Evolutionary conservation across 2,113 vertebrate genomes (phyloP), one percentile per base, ranked within the genome.

Genomic region (Gnathonemus echidnorhynchus): DNA sequence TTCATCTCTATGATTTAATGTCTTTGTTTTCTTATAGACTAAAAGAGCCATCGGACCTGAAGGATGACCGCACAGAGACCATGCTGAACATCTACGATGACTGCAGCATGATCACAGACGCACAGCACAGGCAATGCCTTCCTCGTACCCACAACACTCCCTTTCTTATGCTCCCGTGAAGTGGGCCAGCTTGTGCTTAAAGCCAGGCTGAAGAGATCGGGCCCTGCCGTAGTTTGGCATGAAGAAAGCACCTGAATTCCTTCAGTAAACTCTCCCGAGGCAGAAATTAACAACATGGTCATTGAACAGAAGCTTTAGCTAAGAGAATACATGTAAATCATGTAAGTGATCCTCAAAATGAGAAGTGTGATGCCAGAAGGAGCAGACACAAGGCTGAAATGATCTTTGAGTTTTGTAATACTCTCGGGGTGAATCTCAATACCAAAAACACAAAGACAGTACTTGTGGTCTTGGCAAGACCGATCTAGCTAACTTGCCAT

Each of bases 1-100:
- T 56, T 17, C 10, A 90, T 89, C 5, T 11, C 10, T 66, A 66
- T 5, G n/a, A 70, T 70, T 2, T 31, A 31, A 31, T 11, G 56
- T 19, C 89, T 66, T 89, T 87, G 91, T 90, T 21, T 52, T 3
- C 0, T 0, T 0, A 88, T 39, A 99, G 98, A 93, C 93, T 98
- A 89, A 97, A 97, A 93, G 97, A 95, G 49, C 90, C 95, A 0
- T 91, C 89, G 80, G 96, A 97, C 31, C 91, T 91, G 58, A 95
- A 94, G 1, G 97, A 97, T 0, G 96, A 97, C 58, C 95, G 94
- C 31, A 91, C 93, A 0, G 96, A 96, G 42, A 95, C 93, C 1
- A 95, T 94, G 92, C 94, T 96, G 66, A 96, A 95, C 90, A 93
- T 94, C 27, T 94, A 93, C 0, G 95, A 97, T 0, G 94, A 96